phyloP scores from a whole-genome alignment of 2,113 vertebrate genomes.

The Cacatua alba region DNA sequence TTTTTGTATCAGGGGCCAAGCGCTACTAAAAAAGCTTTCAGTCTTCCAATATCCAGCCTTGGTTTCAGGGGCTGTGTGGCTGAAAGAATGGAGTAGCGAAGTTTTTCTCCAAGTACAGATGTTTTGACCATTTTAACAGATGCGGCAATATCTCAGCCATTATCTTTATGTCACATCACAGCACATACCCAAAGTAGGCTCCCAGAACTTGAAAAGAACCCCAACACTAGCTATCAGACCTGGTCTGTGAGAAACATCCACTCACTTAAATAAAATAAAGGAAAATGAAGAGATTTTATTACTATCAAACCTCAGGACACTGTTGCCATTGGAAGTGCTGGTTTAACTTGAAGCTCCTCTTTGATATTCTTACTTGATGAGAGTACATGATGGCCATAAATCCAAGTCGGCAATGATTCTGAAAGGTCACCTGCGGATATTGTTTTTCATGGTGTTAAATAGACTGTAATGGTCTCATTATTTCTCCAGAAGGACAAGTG shows the following conservation, averaged over 20 bases:
- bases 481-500: constrained; percentile 59
- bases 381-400: constrained; percentile 52
- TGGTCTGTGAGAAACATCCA: not conserved
- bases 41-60: not conserved
- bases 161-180: not conserved
- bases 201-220: not conserved
- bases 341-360: not conserved
- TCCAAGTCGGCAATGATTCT: constrained; percentile 51
- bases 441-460: constrained; percentile 71
- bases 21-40: not conserved
- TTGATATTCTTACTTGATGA: constrained; percentile 49
- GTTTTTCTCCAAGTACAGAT: not conserved
- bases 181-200: not conserved
- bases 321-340: not conserved
- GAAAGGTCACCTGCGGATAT: constrained; percentile 70
- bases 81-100: not conserved
- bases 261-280: not conserved
- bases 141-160: not conserved
- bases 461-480: constrained; percentile 65
- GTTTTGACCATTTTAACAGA: constrained; percentile 19
- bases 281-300: constrained; percentile 6
- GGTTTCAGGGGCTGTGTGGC: not conserved
- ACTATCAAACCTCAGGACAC: not conserved
- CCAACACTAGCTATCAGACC: not conserved
- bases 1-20: not conserved